Evolutionary conservation across 2,113 vertebrate genomes (phyloP).

Genomic region (Lasiurus borealis): DNA sequence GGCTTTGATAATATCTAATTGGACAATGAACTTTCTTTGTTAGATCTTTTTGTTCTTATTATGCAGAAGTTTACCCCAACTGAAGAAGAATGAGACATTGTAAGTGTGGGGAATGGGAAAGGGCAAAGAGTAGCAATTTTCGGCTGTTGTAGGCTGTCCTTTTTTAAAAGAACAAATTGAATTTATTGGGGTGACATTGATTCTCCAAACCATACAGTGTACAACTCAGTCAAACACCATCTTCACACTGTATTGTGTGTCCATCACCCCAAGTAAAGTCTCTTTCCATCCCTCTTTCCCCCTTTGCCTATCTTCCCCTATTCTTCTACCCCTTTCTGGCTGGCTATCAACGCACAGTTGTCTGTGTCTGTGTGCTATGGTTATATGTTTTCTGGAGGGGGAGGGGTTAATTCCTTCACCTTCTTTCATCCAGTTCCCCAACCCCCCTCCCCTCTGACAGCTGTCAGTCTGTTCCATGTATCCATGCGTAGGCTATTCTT

Average conservation of each 20-base stretch:
- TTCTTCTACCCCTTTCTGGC: not conserved
- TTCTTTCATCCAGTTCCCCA: not conserved
- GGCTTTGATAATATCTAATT: conserved; percentile 39
- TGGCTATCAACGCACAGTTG: not conserved
- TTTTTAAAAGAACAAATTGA: not conserved
- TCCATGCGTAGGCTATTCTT: not conserved
- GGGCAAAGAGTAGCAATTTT: not conserved
- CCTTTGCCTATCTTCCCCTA: not conserved
- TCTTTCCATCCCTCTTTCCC: not conserved
- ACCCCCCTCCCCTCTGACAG: not conserved
- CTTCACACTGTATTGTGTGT: not conserved
- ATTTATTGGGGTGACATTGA: not conserved
- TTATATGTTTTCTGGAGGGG: not conserved
- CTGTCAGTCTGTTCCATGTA: not conserved
- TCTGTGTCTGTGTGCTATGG: not conserved
- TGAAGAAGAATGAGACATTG: not conserved
- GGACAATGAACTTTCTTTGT: not conserved
- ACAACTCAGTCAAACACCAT: not conserved
- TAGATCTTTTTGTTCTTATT: conserved; percentile 47
- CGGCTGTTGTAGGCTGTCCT: not conserved
- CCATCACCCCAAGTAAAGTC: not conserved
- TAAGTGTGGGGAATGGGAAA: not conserved
- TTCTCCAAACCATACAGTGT: not conserved
- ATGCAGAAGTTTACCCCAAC: not conserved
- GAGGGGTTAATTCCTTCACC: not conserved